Evolutionary conservation across 92 coral and sea anemone species (phyloP).

Genomic region (Pocillopora grandis): DNA sequence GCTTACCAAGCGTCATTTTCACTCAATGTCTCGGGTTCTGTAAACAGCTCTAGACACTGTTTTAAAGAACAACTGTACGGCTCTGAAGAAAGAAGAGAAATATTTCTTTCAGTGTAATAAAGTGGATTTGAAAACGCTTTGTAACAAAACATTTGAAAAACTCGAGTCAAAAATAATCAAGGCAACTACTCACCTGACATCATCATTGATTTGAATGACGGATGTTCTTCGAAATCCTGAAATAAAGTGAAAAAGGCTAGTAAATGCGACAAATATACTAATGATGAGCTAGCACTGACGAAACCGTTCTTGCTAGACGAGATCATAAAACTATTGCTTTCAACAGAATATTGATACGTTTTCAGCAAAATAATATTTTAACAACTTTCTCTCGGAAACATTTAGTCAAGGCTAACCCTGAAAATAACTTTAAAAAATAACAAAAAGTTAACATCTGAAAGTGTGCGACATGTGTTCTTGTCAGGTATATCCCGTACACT

Average conservation of each 20-base stretch:
- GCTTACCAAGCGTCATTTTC: slow-evolving; percentile 89
- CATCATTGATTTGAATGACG: slow-evolving; percentile 52
- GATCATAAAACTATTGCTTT: too few species aligned
- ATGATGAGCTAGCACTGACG: too few species aligned
- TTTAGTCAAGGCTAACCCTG: too few species aligned
- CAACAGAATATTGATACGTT: too few species aligned
- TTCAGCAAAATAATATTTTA: too few species aligned
- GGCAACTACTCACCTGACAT: slow-evolving; percentile 52
- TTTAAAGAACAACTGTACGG: slow-evolving; percentile 76
- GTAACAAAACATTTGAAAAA: background rate
- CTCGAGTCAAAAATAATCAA: background rate
- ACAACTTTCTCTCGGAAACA: too few species aligned
- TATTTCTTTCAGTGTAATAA: background rate
- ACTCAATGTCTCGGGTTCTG: slow-evolving; percentile 91
- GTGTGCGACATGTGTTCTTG: too few species aligned
- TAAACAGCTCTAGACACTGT: slow-evolving; percentile 87
- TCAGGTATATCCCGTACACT: too few species aligned
- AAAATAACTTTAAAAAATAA: too few species aligned
- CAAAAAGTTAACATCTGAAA: too few species aligned
- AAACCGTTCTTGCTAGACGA: too few species aligned
- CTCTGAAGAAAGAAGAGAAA: slow-evolving; percentile 18
- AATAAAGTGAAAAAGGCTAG: background rate
- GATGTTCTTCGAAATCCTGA: slow-evolving; percentile 63
- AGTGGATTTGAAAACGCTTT: too few species aligned
- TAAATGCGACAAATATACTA: background rate